These are phyloP conservation scores for Kryptolebias ocellatus DNA, from an alignment of 2,797 vertebrate genomes.

Conservation along the genomic window DNA sequence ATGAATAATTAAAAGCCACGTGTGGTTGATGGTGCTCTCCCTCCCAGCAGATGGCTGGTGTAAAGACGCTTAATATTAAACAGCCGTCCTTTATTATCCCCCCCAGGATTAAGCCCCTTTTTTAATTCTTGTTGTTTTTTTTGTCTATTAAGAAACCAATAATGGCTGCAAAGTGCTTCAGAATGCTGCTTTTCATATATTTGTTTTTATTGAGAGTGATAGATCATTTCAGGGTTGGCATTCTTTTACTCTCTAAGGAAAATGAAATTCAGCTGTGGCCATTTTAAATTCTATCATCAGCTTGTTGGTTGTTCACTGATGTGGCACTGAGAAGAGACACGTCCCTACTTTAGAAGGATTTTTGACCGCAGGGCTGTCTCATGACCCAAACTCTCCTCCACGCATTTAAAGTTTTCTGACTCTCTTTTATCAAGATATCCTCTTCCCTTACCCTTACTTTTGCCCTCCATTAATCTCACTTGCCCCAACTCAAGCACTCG, in stretches of 20 bases:
- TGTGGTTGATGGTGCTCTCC: constrained; percentile 72
- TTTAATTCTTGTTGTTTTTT: constrained; percentile 15
- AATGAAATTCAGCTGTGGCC: no score
- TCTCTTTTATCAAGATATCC: constrained; percentile 7
- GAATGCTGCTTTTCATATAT: constrained; percentile 33
- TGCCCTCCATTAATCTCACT: constrained; percentile 20
- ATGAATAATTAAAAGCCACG: constrained; percentile 81
- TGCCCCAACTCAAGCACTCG: not conserved
- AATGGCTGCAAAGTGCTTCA: constrained; percentile 20
- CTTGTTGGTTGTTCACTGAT: constrained; percentile 9
- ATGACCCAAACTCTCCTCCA: constrained; percentile 24
- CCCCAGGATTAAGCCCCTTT: constrained; percentile 22
- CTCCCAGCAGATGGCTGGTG: constrained; percentile 73
- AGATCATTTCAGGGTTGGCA: no score
- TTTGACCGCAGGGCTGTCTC: constrained; percentile 10
- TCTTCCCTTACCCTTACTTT: constrained; percentile 5
- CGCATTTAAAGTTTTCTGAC: constrained; percentile 27
- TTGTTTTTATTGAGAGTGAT: not conserved
- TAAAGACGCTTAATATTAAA: constrained; percentile 77
- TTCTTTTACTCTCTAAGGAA: no score
- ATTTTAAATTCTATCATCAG: constrained; percentile 39
- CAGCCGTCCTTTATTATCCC: constrained; percentile 26
- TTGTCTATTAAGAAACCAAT: constrained; percentile 23
- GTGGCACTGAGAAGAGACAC: not conserved
- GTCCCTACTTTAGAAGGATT: constrained; percentile 28